phyloP scores from a whole-genome alignment of 2,888 invertebrate species.

The Embidobia sp. region DNA sequence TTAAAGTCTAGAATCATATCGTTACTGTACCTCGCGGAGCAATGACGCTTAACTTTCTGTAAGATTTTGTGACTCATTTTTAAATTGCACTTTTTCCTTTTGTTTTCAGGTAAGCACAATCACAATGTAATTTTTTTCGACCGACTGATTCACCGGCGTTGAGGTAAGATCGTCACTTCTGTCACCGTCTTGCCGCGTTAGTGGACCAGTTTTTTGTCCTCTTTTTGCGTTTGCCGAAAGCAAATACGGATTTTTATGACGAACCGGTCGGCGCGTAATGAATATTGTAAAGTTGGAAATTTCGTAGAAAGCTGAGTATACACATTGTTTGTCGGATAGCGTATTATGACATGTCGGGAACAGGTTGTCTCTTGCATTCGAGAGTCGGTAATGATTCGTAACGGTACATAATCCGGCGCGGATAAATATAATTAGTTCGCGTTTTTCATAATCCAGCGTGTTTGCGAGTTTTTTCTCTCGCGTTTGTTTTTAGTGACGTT shows the following conservation, averaged over 20 bases:
- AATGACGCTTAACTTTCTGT: too few species aligned
- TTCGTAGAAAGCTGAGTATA: conserved; percentile 52
- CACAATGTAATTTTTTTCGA: too few species aligned
- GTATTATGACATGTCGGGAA: conserved; percentile 61
- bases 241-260: conserved; percentile 29
- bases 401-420: conserved; percentile 66
- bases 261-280: conserved; percentile 41
- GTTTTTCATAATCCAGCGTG: conserved; percentile 51
- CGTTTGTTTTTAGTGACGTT: conserved; percentile 43
- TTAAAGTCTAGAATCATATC: too few species aligned
- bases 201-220: neutral
- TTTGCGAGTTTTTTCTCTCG: conserved; percentile 40
- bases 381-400: conserved; percentile 70
- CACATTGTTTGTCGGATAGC: conserved; percentile 54
- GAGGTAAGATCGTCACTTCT: too few species aligned
- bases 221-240: neutral
- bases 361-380: conserved; percentile 63
- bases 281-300: conserved; percentile 47
- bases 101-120: too few species aligned
- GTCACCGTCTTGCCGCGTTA: neutral
- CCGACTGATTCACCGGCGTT: too few species aligned
- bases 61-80: too few species aligned
- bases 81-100: too few species aligned
- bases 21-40: too few species aligned
- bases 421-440: conserved; percentile 66